These are phyloP conservation scores for Cettia cetti DNA, from an alignment of 2,113 vertebrate genomes.

Conservation along the genomic window DNA sequence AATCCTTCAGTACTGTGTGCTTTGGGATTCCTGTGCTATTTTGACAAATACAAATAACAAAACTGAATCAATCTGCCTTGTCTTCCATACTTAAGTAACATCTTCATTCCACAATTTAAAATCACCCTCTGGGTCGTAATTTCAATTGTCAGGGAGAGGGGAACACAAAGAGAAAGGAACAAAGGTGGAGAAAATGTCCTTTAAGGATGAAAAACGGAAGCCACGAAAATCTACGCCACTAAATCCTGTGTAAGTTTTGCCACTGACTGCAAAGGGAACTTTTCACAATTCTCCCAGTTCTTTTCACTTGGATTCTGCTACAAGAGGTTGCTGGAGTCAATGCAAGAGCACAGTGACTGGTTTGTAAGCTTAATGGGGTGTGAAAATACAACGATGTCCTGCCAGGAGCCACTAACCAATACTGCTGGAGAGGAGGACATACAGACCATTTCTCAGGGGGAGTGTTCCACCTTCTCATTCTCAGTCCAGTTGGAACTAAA, in stretches of 20 bases:
- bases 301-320: neutral
- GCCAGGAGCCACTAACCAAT: neutral
- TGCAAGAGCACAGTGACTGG: neutral
- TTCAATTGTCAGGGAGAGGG: neutral
- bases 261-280: neutral
- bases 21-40: neutral
- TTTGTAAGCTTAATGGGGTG: neutral
- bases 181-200: neutral
- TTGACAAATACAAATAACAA: neutral
- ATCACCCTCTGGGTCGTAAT: accelerated
- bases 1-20: neutral
- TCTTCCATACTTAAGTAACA: neutral
- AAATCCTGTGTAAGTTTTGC: neutral
- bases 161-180: neutral
- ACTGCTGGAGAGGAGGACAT: neutral
- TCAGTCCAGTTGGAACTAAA: neutral
- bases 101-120: neutral
- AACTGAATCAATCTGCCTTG: neutral
- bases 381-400: neutral
- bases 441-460: neutral
- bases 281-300: neutral
- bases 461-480: neutral
- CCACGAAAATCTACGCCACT: neutral
- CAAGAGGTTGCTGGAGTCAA: neutral
- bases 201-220: neutral